Base-by-base conservation (phyloP, 2,797 vertebrate species). In the Leuciscus waleckii region DNA sequence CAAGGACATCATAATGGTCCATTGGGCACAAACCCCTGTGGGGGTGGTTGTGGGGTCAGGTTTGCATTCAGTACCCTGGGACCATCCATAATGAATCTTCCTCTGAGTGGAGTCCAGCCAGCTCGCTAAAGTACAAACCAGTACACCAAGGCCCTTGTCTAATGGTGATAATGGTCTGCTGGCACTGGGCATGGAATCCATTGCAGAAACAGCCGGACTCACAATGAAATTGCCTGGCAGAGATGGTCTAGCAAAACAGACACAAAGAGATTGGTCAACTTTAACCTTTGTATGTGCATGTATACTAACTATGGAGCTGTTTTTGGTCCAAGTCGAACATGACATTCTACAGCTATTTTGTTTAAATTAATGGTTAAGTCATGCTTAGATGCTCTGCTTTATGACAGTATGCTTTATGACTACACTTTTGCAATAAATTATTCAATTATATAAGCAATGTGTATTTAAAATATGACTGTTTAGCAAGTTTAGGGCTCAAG, bases 1-100 rank as follows among this genome's bases (percentile, higher is more conserved):
- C 56, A 74, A 85, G 84, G 84, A 80, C 84, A 85, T 67, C 77
- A 80, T 80, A 67, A 85, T 80, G 84, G 84, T 80, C 84, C 69
- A 65, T 32, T 80, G 84, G 77, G 68, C 77, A 74, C 77, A 80
- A 74, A 49, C 56, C 77, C 54, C 84, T 65, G 43, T 79, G 84
- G 77, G 69, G 69, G 68, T 65, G 69, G 54, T 41, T n/a, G 68
- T 67, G 69, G 77, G 77, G 69, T 84, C 83, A 84, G 74, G 37
- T 67, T 70, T 70, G 37, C 67, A 79, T 71, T 79, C 75, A 70
- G 51, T 76, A 79, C 51, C 13, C 75, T 84, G 83, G 21, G 41
- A 39, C 84, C 69, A 80, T 85, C 78, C 26, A 74, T 80, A 67
- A 85, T 85, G 68, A 85, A 74, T 85, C 76, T 80, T 80, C 56